phyloP scores from a whole-genome alignment of 2,888 invertebrate genomes.

The Scaptomyza parva region DNA sequence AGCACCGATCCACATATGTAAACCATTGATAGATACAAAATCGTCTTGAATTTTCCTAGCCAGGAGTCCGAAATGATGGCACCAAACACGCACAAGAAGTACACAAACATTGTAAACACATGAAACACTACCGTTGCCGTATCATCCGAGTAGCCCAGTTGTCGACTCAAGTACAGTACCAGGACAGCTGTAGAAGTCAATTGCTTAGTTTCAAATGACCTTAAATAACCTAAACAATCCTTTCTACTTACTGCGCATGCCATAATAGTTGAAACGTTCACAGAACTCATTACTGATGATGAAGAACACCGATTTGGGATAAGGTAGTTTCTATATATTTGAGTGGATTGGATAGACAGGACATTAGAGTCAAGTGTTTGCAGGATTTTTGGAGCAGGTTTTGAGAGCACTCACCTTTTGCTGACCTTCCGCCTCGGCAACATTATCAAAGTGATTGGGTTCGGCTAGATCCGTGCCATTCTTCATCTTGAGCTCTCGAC shows the following conservation, averaged over 20 bases:
- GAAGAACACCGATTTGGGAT: constrained; percentile 93
- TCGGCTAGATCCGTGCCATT: constrained; percentile 53
- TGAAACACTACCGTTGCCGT: constrained; percentile 91
- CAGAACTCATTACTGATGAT: constrained; percentile 98
- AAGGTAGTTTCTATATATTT: constrained; percentile 80
- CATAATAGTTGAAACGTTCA: constrained; percentile 97
- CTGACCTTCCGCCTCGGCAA: constrained; percentile 80
- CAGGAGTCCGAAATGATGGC: constrained; percentile 92
- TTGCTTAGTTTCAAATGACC: background rate
- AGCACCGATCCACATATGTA: constrained; percentile 90
- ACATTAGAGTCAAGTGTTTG: background rate
- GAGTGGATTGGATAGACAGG: too few relatives aligned
- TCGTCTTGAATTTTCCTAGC: constrained; percentile 91
- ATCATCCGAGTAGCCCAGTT: constrained; percentile 88
- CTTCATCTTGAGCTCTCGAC: constrained; percentile 18
- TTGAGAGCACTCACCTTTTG: constrained; percentile 79
- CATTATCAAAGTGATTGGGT: constrained; percentile 44
- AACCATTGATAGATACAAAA: constrained; percentile 90
- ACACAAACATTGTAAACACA: constrained; percentile 89
- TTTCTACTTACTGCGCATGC: constrained; percentile 92
- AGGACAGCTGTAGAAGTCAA: constrained; percentile 87
- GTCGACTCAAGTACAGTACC: constrained; percentile 89
- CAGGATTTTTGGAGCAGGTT: background rate
- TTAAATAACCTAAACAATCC: background rate
- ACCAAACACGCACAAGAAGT: constrained; percentile 91